These are phyloP conservation scores for Drosophila gaucha DNA, from an alignment of 2,888 invertebrate genomes.

Conservation along the genomic window DNA sequence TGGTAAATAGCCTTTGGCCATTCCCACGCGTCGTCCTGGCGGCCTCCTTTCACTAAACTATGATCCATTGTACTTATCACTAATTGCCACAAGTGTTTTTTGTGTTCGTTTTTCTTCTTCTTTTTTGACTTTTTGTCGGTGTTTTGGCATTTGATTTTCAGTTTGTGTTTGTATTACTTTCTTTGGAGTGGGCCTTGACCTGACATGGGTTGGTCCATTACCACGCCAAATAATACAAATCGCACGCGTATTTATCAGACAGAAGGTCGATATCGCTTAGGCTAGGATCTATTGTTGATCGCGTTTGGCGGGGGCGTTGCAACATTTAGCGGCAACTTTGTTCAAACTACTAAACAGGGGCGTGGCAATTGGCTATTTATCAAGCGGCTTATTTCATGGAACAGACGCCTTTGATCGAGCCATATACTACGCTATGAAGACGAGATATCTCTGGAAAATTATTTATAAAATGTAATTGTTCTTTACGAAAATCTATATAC, in stretches of 20 bases:
- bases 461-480: too few relatives aligned
- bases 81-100: slow-evolving; percentile 75
- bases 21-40: slow-evolving; percentile 65
- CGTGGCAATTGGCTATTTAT: slow-evolving; percentile 36
- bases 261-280: slow-evolving; percentile 43
- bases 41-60: slow-evolving; percentile 60
- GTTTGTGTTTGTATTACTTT: slow-evolving; percentile 21
- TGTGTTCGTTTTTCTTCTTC: slow-evolving; percentile 15
- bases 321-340: slow-evolving; percentile 58
- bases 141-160: slow-evolving; percentile 68
- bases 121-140: slow-evolving; percentile 59
- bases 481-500: too few relatives aligned
- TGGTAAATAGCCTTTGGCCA: slow-evolving; percentile 65
- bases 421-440: background rate
- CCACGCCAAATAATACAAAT: slow-evolving; percentile 65
- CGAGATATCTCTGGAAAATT: too few relatives aligned
- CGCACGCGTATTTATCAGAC: slow-evolving; percentile 76
- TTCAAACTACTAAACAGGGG: slow-evolving; percentile 28
- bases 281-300: slow-evolving; percentile 35
- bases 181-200: slow-evolving; percentile 62
- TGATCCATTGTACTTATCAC: slow-evolving; percentile 58
- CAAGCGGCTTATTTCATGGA: slow-evolving; percentile 28
- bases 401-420: slow-evolving; percentile 4
- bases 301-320: slow-evolving; percentile 51
- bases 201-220: slow-evolving; percentile 49